Evolutionary conservation across 2,113 vertebrate genomes (phyloP).

Genomic region (Vimba vimba): DNA sequence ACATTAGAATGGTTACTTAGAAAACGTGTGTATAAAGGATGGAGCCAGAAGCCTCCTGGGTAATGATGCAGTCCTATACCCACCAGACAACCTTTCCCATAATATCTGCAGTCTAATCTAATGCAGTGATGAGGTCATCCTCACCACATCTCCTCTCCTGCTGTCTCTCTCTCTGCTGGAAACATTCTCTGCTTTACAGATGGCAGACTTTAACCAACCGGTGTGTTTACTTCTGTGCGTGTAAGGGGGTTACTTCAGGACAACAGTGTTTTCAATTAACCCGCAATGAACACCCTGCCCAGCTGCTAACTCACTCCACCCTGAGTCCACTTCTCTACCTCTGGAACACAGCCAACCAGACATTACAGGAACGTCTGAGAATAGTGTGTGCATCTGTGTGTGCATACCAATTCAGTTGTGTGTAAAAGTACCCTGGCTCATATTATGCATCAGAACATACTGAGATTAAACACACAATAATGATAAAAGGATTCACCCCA

Average conservation of each 20-base stretch:
- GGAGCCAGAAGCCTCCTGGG: not conserved
- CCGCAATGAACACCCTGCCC: conserved; percentile 4
- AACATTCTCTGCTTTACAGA: not conserved
- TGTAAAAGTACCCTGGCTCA: conserved; percentile 13
- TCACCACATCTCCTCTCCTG: conserved; percentile 37
- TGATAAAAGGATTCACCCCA: not conserved
- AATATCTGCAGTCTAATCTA: conserved; percentile 35
- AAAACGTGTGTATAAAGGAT: not conserved
- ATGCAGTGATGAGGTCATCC: conserved; percentile 35
- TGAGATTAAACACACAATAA: not conserved
- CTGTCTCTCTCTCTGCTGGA: conserved; percentile 27
- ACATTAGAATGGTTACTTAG: not conserved
- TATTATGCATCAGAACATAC: not conserved
- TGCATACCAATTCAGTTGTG: not conserved
- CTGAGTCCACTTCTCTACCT: conserved; percentile 6
- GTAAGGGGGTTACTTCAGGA: conserved; percentile 40
- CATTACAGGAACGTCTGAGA: conserved; percentile 9
- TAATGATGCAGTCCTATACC: conserved; percentile 4
- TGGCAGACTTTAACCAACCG: conserved; percentile 4
- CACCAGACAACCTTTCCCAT: conserved; percentile 3
- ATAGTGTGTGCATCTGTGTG: not conserved
- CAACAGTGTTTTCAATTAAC: conserved; percentile 37
- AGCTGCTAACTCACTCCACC: conserved; percentile 3
- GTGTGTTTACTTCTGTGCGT: conserved; percentile 22
- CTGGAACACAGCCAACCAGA: not conserved